Evolutionary conservation across 2,797 vertebrate species (phyloP).

Genomic region (Psittacula echo): DNA sequence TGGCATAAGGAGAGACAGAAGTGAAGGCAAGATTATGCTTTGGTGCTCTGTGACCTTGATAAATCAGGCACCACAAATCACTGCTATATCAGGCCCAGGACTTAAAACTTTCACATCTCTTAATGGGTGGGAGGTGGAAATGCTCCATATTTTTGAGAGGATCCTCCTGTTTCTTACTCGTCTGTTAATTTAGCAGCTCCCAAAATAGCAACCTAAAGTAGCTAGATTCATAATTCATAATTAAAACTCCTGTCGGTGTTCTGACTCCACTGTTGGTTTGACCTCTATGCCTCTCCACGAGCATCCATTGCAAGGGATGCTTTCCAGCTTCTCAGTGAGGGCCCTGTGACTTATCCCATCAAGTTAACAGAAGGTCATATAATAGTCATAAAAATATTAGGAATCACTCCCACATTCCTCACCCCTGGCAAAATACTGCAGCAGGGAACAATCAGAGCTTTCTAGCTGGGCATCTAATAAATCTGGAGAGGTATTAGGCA

Average conservation of each 20-base stretch:
- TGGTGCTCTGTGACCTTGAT: constrained; percentile 3
- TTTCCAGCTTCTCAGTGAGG: not conserved
- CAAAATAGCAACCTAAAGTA: constrained; percentile 28
- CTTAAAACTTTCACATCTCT: not conserved
- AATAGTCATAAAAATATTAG: constrained; percentile 62
- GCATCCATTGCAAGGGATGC: not conserved
- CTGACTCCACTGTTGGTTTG: not conserved
- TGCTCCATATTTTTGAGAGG: constrained; percentile 12
- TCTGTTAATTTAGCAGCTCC: constrained; percentile 15
- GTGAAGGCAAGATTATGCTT: not conserved
- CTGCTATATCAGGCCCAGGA: not conserved
- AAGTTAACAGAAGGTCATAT: constrained; percentile 44
- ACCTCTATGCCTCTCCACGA: not conserved
- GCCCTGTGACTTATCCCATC: constrained; percentile 5
- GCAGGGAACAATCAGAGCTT: constrained; percentile 31
- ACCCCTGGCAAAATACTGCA: constrained; percentile 17
- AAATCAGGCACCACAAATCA: constrained; percentile 14
- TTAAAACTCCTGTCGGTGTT: not conserved
- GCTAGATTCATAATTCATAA: constrained; percentile 41
- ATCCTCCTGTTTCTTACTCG: constrained; percentile 49
- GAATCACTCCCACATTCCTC: constrained; percentile 54
- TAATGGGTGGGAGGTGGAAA: not conserved
- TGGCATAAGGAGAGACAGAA: not conserved
- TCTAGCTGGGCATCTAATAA: constrained; percentile 39
- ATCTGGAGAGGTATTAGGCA: constrained; percentile 42